Evolutionary conservation across 2,797 vertebrate species (phyloP).

Genomic region (Pipistrellus pipistrellus): DNA sequence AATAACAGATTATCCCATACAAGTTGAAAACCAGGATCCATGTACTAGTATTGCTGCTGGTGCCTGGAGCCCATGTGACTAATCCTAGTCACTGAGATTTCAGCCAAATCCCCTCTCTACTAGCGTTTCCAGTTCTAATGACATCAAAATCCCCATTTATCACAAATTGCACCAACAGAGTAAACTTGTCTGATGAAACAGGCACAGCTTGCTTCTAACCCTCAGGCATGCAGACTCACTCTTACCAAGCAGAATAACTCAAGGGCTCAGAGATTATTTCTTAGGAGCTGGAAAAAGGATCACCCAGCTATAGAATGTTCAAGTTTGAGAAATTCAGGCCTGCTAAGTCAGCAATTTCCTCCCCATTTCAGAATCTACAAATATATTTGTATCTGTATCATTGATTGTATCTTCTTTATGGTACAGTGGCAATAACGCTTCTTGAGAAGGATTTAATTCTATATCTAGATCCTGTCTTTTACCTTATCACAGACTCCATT

Average conservation of each 20-base stretch:
- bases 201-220: neutral
- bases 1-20: neutral
- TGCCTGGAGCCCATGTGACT: neutral
- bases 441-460: neutral
- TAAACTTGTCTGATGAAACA: neutral
- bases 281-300: neutral
- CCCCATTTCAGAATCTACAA: neutral
- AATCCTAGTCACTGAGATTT: neutral
- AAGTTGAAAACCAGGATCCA: neutral
- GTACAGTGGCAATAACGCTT: neutral
- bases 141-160: neutral
- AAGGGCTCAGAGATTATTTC: neutral
- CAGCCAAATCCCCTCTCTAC: neutral
- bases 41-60: too few relatives aligned
- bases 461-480: neutral
- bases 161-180: neutral
- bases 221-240: neutral
- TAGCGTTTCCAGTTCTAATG: neutral
- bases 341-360: neutral
- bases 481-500: neutral
- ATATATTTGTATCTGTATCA: neutral
- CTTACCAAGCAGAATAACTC: neutral
- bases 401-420: too few relatives aligned
- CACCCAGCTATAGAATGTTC: neutral
- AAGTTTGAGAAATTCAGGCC: neutral